These are phyloP conservation scores for Micrasema minimum DNA, from an alignment of 1,140 invertebrate species.

Conservation along the genomic window DNA sequence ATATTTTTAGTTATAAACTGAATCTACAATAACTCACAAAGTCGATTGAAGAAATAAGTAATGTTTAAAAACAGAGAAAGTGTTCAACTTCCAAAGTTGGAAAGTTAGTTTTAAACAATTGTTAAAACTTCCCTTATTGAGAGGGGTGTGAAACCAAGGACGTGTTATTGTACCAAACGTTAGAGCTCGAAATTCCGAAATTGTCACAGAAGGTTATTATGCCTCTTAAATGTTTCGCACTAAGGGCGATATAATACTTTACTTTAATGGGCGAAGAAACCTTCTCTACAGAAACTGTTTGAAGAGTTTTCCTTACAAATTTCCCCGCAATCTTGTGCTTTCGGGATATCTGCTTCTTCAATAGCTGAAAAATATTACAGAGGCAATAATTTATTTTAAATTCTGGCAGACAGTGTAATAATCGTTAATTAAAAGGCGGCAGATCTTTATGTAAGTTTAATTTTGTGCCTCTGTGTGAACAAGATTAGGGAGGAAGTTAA, in stretches of 20 bases:
- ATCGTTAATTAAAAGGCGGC: conserved; percentile 32
- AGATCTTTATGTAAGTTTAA: conserved; percentile 27
- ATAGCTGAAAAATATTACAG: conserved; percentile 30
- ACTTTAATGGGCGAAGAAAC: conserved; percentile 28
- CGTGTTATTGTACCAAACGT: conserved; percentile 27
- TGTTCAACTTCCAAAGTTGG: no score
- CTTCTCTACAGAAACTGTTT: conserved; percentile 28
- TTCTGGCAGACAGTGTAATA: conserved; percentile 27
- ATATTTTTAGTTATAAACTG: no score
- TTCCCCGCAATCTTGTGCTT: conserved; percentile 31
- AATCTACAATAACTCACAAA: no score
- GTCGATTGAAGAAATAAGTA: no score
- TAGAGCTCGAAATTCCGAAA: conserved; percentile 22
- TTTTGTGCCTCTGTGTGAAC: conserved; percentile 13
- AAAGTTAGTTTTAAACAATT: conserved; percentile 18
- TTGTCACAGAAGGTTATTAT: conserved; percentile 34
- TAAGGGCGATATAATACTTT: conserved; percentile 33
- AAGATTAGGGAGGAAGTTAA: conserved; percentile 3
- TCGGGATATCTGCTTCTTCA: conserved; percentile 25
- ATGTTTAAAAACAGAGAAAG: no score
- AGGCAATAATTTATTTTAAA: conserved; percentile 31
- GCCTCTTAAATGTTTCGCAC: conserved; percentile 31
- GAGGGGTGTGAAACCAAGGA: conserved; percentile 8
- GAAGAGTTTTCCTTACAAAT: conserved; percentile 29
- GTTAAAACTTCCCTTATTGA: conserved; percentile 16